A percentile compares a stretch with the other conserved stretches of the same genome.
These are phyloP conservation scores for Datnioides undecimradiatus DNA, from an alignment of 2,113 vertebrate genomes.

Conservation along the genomic window DNA sequence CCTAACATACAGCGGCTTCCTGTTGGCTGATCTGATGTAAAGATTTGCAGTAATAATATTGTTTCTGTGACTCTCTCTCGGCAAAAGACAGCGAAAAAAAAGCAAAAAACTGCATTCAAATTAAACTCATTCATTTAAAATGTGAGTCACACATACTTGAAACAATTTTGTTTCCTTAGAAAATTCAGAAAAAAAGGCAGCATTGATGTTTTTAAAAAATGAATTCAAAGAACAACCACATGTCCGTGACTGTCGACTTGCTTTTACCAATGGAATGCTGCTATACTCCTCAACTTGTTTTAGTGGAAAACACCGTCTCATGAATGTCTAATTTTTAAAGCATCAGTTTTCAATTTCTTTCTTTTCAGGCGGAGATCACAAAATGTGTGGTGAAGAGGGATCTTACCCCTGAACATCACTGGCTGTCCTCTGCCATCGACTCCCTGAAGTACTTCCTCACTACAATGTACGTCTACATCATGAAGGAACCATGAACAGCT, in stretches of 20 bases:
- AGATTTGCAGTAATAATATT: background rate
- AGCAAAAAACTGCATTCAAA: background rate
- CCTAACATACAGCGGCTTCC: background rate
- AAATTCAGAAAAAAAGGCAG: background rate
- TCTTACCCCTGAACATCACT: conserved; percentile 85
- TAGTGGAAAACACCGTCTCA: background rate
- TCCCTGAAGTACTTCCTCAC: conserved; percentile 92
- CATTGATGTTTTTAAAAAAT: background rate
- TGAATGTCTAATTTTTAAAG: background rate
- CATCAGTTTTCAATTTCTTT: too few species aligned
- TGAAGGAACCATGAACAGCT: conserved; percentile 88
- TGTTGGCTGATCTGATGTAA: conserved; percentile 5
- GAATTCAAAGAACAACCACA: background rate
- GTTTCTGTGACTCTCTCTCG: background rate
- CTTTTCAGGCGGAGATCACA: conserved; percentile 87
- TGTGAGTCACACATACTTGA: background rate
- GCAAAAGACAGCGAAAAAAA: background rate
- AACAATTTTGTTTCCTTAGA: background rate
- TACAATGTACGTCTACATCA: conserved; percentile 89
- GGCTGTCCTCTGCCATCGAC: conserved; percentile 87
- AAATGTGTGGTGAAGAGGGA: conserved; percentile 93
- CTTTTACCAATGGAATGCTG: background rate
- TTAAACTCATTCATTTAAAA: background rate
- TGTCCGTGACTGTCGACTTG: too few species aligned
- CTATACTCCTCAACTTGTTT: background rate